Conservation (phyloP, 2,113 vertebrate species). For the Oryzias curvinotus region DNA sequence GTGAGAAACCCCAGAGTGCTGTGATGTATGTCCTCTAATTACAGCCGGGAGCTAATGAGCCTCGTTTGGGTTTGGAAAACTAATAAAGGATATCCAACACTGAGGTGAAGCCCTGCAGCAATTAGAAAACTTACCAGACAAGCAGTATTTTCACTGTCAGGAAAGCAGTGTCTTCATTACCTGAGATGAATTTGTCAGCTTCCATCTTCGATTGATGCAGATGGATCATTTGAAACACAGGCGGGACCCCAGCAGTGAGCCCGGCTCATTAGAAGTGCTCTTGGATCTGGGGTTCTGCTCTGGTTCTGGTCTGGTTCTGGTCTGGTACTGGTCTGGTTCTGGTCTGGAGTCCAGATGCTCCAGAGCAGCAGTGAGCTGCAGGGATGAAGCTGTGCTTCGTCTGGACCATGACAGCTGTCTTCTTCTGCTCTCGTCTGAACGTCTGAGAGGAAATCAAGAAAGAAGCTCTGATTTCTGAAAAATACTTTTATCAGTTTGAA, state of each 20-base stretch:
- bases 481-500: too few relatives aligned
- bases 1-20: slow-evolving; percentile 61
- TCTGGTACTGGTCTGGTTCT: too few relatives aligned
- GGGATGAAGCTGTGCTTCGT: too few relatives aligned
- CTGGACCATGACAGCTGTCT: too few relatives aligned
- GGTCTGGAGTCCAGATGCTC: too few relatives aligned
- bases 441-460: too few relatives aligned
- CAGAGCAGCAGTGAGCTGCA: too few relatives aligned
- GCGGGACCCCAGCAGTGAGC: slow-evolving; percentile 12
- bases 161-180: slow-evolving; percentile 71
- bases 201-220: slow-evolving; percentile 67
- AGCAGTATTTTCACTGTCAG: slow-evolving; percentile 64
- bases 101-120: slow-evolving; percentile 73
- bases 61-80: slow-evolving; percentile 71
- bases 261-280: slow-evolving; percentile 23
- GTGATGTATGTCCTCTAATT: slow-evolving; percentile 76
- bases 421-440: too few relatives aligned
- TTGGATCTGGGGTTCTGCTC: not conserved
- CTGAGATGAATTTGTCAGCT: slow-evolving; percentile 60
- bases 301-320: too few relatives aligned
- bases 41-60: slow-evolving; percentile 69
- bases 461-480: too few relatives aligned
- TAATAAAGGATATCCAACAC: slow-evolving; percentile 70
- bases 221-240: slow-evolving; percentile 60
- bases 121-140: slow-evolving; percentile 76